Conservation (phyloP, 1,140 invertebrate species). For the Nilaparvata lugens region DNA sequence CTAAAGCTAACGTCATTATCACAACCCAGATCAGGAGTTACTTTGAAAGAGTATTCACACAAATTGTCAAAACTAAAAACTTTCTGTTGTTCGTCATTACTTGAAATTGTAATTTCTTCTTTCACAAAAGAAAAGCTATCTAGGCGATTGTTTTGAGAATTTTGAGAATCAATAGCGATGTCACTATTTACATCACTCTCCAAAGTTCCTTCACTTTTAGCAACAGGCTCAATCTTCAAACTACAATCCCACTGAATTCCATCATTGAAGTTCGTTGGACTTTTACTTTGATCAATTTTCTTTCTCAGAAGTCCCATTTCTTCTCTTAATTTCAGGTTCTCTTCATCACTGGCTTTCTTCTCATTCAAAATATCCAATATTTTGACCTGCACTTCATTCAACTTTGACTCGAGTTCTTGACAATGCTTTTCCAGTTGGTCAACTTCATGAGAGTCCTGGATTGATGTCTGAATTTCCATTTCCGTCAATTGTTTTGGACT, state of each 20-base stretch:
- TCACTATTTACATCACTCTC: background rate
- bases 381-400: constrained; percentile 28
- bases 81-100: background rate
- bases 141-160: no score
- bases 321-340: constrained; percentile 27
- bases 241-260: background rate
- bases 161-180: background rate
- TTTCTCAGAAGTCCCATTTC: constrained; percentile 19
- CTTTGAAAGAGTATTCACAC: background rate
- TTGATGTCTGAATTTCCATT: constrained; percentile 17
- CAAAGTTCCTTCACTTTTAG: background rate
- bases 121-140: no score
- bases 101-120: background rate
- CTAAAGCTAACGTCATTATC: background rate
- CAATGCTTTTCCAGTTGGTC: constrained; percentile 24
- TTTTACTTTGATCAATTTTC: background rate
- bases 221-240: background rate
- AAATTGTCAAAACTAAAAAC: background rate
- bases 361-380: constrained; percentile 31
- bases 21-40: background rate
- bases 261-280: constrained; percentile 4
- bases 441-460: constrained; percentile 12
- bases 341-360: constrained; percentile 29
- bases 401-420: constrained; percentile 23
- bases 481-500: background rate